Percentiles rank a stretch among this genome's conserved stretches.
These are phyloP conservation scores for Lydus trimaculatus DNA, from an alignment of 2,888 invertebrate species.

Conservation along the genomic window DNA sequence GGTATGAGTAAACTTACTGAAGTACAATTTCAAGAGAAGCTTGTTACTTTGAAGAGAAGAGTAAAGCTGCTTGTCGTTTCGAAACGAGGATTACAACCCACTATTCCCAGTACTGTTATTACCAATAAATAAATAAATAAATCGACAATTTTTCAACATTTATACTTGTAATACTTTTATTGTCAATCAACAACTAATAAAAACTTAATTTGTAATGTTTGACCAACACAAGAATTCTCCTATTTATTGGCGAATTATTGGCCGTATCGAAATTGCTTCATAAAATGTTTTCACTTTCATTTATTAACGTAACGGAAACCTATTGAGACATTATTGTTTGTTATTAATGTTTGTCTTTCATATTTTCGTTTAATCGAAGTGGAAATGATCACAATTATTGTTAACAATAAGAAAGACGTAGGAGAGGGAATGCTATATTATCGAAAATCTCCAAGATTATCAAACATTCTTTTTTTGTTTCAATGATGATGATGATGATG, in stretches of 20 bases:
- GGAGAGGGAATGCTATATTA: not conserved
- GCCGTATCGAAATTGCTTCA: not conserved
- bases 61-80: no score
- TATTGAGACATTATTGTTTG: not conserved
- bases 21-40: slow-evolving; percentile 20
- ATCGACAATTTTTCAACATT: not conserved
- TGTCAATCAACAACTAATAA: no score
- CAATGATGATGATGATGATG: no score
- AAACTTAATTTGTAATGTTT: no score
- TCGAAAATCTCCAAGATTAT: not conserved
- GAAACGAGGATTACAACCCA: no score
- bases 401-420: not conserved
- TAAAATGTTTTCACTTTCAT: not conserved
- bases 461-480: not conserved
- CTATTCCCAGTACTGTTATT: no score
- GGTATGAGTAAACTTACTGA: slow-evolving; percentile 29
- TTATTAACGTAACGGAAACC: not conserved
- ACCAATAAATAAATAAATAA: not conserved
- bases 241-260: not conserved
- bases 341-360: not conserved
- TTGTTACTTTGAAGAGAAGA: no score
- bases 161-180: no score
- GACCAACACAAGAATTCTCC: no score
- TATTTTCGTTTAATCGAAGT: not conserved
- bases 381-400: not conserved